A percentile compares a stretch with the other conserved stretches of the same genome.
phyloP scores from a whole-genome alignment of 2,888 invertebrate genomes.

The Eurytoma adleriae region DNA sequence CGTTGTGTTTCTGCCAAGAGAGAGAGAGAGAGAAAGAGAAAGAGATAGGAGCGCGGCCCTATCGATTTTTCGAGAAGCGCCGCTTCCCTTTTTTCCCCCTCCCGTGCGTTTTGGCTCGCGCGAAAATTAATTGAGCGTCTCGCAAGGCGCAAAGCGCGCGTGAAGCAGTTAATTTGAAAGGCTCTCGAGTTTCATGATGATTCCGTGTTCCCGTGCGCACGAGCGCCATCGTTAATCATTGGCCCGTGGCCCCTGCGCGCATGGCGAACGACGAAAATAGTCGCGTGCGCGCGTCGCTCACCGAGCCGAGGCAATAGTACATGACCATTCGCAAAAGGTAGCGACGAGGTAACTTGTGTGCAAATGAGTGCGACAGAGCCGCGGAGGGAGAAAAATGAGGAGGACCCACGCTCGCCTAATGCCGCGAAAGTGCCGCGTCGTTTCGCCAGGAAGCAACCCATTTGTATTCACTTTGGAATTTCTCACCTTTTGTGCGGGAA shows the following conservation, averaged over 20 bases:
- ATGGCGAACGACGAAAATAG: conserved; percentile 55
- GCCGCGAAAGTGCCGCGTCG: conserved; percentile 5
- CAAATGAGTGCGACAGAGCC: conserved; percentile 46
- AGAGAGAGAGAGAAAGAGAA: not conserved
- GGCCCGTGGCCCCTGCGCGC: conserved; percentile 21
- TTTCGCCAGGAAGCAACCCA: conserved; percentile 1
- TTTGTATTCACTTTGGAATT: conserved; percentile 43
- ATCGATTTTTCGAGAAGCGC: conserved; percentile 47
- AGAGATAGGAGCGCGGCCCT: not conserved
- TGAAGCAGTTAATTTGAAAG: conserved; percentile 56
- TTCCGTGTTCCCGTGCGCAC: conserved; percentile 30
- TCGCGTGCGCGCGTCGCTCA: conserved; percentile 32
- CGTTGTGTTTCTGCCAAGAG: conserved; percentile 57
- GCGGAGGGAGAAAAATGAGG: conserved; percentile 27
- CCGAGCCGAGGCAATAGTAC: conserved; percentile 55
- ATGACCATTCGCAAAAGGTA: conserved; percentile 55
- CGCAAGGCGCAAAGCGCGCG: conserved; percentile 49
- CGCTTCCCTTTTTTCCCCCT: not conserved
- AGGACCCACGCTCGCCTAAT: not conserved
- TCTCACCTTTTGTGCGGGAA: conserved; percentile 19
- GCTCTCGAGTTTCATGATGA: conserved; percentile 46
- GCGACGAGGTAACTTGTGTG: conserved; percentile 51
- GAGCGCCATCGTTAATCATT: conserved; percentile 55
- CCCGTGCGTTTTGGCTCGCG: not conserved
- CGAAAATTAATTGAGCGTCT: conserved; percentile 50